Evolutionary conservation across 2,888 invertebrate genomes (phyloP).

Genomic region (Pocota personata): DNA sequence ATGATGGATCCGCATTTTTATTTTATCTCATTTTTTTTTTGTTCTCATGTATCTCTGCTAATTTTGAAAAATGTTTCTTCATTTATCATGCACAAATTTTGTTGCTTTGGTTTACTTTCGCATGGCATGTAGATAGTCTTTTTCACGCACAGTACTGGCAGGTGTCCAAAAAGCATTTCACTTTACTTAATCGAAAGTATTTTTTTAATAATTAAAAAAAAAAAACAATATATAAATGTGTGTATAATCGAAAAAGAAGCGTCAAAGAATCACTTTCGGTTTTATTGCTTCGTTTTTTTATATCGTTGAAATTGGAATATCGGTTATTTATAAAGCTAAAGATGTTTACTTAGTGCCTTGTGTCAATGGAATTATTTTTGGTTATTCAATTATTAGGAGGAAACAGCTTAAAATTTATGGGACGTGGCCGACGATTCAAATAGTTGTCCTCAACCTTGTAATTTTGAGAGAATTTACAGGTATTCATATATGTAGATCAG

Average conservation of each 20-base stretch:
- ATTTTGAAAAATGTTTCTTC: conserved; percentile 46
- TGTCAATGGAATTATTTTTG: neutral
- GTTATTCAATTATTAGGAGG: too few species aligned
- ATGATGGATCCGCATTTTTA: conserved; percentile 27
- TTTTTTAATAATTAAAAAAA: neutral
- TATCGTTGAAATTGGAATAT: neutral
- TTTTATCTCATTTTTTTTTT: neutral
- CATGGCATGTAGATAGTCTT: neutral
- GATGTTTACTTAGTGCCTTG: neutral
- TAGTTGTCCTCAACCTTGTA: too few species aligned
- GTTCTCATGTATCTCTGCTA: neutral
- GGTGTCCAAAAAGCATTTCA: conserved; percentile 48
- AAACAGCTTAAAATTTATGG: too few species aligned
- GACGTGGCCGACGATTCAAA: too few species aligned
- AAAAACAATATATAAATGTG: neutral
- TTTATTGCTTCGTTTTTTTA: too few species aligned
- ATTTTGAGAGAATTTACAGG: too few species aligned
- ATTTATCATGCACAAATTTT: conserved; percentile 38
- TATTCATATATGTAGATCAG: too few species aligned
- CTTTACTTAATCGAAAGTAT: conserved; percentile 25
- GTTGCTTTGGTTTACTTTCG: neutral
- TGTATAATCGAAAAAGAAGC: neutral
- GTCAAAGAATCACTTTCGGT: neutral
- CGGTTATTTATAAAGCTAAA: neutral
- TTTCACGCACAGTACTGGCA: conserved; percentile 50